Conservation (phyloP, 2,888 invertebrate genomes). For the Pollenia griseotomentosa region DNA sequence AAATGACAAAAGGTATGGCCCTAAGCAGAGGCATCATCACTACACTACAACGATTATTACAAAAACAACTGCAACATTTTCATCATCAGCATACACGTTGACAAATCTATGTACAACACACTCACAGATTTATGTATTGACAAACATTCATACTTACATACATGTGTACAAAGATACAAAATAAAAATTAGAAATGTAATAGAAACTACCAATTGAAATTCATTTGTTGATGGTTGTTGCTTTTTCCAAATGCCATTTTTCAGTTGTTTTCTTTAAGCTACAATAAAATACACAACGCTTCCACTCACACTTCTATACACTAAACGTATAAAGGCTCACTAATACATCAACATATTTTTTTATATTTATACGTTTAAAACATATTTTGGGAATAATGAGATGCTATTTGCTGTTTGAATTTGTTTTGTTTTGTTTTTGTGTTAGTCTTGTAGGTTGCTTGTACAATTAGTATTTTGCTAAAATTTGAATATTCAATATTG, state of each 20-base stretch:
- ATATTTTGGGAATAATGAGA: conserved; percentile 57
- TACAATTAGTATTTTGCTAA: conserved; percentile 57
- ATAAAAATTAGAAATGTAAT: conserved; percentile 48
- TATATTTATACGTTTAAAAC: not conserved
- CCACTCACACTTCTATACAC: not conserved
- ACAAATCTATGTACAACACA: conserved; percentile 29
- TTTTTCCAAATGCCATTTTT: conserved; percentile 28
- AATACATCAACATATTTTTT: conserved; percentile 32
- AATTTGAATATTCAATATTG: conserved; percentile 62
- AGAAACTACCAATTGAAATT: conserved; percentile 72
- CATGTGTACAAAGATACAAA: conserved; percentile 22
- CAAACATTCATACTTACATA: conserved; percentile 8
- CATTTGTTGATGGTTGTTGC: conserved; percentile 48
- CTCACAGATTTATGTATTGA: conserved; percentile 8
- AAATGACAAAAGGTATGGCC: conserved; percentile 76
- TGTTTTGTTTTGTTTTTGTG: conserved; percentile 7
- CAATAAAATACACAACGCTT: conserved; percentile 25
- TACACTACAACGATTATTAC: conserved; percentile 51
- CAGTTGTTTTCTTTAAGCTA: conserved; percentile 37
- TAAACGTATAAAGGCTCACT: conserved; percentile 12
- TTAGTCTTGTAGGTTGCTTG: conserved; percentile 31
- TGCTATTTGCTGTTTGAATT: conserved; percentile 14
- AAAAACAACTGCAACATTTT: conserved; percentile 45
- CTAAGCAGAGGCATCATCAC: conserved; percentile 71
- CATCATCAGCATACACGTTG: conserved; percentile 52